phyloP scores from a whole-genome alignment of 1,140 invertebrate species.

The Euwallacea fornicatus region DNA sequence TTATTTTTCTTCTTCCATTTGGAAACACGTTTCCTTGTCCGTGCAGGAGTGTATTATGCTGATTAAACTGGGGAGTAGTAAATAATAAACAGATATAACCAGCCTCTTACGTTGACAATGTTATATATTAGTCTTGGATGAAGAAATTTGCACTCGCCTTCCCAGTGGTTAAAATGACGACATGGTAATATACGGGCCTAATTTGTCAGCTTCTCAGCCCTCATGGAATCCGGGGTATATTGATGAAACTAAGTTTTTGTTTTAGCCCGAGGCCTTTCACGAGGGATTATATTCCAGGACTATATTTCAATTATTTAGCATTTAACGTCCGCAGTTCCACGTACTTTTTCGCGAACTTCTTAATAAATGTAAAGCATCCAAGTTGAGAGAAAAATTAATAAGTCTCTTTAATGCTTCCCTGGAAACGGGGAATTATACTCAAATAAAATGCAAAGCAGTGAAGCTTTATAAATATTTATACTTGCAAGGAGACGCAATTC shows the following conservation, averaged over 20 bases:
- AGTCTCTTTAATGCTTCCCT: conserved; percentile 2
- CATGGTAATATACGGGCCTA: no score
- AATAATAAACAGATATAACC: conserved; percentile 26
- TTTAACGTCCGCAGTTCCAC: not conserved
- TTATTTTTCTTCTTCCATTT: conserved; percentile 49
- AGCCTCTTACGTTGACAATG: conserved; percentile 13
- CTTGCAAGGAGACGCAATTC: conserved; percentile 17
- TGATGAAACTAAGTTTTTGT: no score
- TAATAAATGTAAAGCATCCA: conserved; percentile 7
- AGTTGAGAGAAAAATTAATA: conserved; percentile 5
- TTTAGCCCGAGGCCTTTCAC: no score
- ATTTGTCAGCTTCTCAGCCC: no score
- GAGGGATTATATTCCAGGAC: no score
- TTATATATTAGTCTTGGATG: conserved; percentile 24
- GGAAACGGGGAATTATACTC: conserved; percentile 14
- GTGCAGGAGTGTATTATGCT: conserved; percentile 43
- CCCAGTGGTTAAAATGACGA: no score
- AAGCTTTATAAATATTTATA: conserved; percentile 32
- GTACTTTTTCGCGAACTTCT: conserved; percentile 5
- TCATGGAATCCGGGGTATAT: no score
- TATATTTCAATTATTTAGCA: no score
- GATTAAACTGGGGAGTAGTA: conserved; percentile 43
- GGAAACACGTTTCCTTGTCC: conserved; percentile 38
- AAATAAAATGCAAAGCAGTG: conserved; percentile 24
- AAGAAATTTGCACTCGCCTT: conserved; percentile 2